phyloP scores from a whole-genome alignment of 2,888 invertebrate genomes.

The Acrobasis suavella region DNA sequence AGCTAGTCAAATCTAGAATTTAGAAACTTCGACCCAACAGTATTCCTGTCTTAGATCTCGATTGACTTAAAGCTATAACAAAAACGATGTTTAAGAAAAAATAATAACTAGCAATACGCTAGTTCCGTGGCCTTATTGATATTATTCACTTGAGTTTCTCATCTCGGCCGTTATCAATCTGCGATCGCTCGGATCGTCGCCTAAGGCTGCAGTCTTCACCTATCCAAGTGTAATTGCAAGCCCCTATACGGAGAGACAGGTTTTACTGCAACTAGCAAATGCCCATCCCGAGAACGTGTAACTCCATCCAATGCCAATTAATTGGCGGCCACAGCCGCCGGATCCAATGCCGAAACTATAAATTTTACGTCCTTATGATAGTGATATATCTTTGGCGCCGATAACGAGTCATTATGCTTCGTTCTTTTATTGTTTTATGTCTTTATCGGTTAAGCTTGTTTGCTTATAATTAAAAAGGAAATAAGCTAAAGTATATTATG shows the following conservation, averaged over 20 bases:
- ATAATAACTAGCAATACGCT: constrained; percentile 28
- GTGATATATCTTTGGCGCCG: constrained; percentile 48
- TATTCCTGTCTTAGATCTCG: too few species aligned
- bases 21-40: too few species aligned
- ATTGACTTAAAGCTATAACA: too few species aligned
- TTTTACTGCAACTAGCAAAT: constrained; percentile 61
- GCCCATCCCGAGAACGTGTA: constrained; percentile 62
- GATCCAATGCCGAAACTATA: constrained; percentile 56
- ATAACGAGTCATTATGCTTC: constrained; percentile 39
- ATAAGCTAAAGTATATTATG: too few species aligned
- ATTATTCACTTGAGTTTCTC: constrained; percentile 69
- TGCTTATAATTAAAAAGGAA: neutral
- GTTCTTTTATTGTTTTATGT: constrained; percentile 16
- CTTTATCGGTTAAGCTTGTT: constrained; percentile 6
- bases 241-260: constrained; percentile 65
- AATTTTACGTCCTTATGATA: constrained; percentile 46
- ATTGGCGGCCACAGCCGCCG: constrained; percentile 52
- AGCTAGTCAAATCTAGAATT: too few species aligned
- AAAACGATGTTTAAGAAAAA: too few species aligned
- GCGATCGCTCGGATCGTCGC: constrained; percentile 59
- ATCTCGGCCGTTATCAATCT: constrained; percentile 74
- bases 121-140: constrained; percentile 48
- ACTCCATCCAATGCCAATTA: constrained; percentile 64
- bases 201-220: constrained; percentile 61
- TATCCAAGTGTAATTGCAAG: constrained; percentile 67